Evolutionary conservation across 2,113 vertebrate species (phyloP), one percentile per base, ranked within the genome.

Genomic region (Corvus cornix): DNA sequence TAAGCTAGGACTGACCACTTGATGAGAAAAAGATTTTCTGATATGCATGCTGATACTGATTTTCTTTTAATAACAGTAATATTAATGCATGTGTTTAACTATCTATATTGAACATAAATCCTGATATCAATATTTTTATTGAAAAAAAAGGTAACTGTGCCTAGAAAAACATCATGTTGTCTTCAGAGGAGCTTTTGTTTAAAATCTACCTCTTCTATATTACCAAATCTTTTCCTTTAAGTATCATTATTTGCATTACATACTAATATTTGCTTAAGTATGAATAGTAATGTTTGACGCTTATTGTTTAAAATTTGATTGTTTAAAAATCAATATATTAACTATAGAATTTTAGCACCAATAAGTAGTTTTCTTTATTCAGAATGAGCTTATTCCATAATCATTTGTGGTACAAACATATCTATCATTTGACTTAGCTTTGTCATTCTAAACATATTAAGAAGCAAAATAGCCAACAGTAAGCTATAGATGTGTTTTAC

Each of bases 51-150:
- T 46, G 63, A 46, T 76, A 21, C 10, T 69, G 19, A n/a, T 31
- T 30, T 39, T 46, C 6, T 58, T 89, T 85, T 28, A 66, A 19
- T 69, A 58, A 18, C 1, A 33, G 4, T 1, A 66, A 14, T 33
- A 55, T 2, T 39, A 6, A 49, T 39, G 16, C 3, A 15, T 22
- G 7, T 21, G 59, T 37, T 27, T 26, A 39, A 20, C 0, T 2
- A 33, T 28, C 23, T 35, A 30, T 63, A 63, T 46, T 75, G 23
- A 91, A 37, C 0, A 3, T 23, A 59, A 75, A 62, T 75, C 82
- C n/a, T 46, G 55, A 28, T 20, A 16, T 2, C 16, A 33, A 0
- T 37, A 19, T 41, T 79, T 70, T 63, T 63, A 11, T 49, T 72
- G 3, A 7, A 53, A 60, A 67, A 79, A 79, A 23, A 4, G 14